Base-by-base conservation (phyloP, 2,113 vertebrate species). In the Pterocles burchelli region DNA sequence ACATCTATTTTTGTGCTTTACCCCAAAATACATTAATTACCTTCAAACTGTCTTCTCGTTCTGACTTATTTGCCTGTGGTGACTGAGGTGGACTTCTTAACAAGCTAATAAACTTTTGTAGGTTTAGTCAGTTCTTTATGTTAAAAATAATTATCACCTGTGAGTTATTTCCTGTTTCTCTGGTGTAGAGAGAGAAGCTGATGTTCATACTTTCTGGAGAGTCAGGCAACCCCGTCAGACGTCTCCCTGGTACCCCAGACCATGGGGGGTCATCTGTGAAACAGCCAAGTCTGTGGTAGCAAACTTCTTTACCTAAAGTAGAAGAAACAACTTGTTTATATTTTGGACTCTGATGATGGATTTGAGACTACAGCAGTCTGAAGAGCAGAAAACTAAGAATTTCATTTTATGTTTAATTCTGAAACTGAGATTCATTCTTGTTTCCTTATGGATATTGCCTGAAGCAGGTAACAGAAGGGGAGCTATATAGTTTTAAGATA, bases 181-280 rank as follows among this genome's bases (percentile, higher is more conserved):
- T 97, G 59, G 98, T 99, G 97, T 98, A 98, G 57, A 99, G 98
- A 22, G 97, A 95, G 95, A 98, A 99, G 54, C 89, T 98, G 36
- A 98, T 97, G 81, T 97, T 97, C 21, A 99, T 98, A 5, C 93
- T 12, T 11, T 98, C 97, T 3, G 98, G 98, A 28, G 85, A 5
- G 97, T 98, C 98, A 19, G 98, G 98, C 59, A 98, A 96, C 57
- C 95, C 90, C 36, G 96, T 52, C 21, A 92, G 88, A 21, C 98
- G 98, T 79, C 98, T 98, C 75, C 98, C 97, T 11, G 65, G 22
- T 5, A 98, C 93, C 34, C 97, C 98, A 31, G 98, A 97, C 98
- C 98, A 99, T 9, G 98, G 98, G 17, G 97, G 96, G 11, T 96
- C 78, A 90, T 98, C 96, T 59, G 88, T 66, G 63, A 99, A 99